Evolutionary conservation across 2,888 invertebrate genomes (phyloP).

Genomic region (Phyllotreta cruciferae): DNA sequence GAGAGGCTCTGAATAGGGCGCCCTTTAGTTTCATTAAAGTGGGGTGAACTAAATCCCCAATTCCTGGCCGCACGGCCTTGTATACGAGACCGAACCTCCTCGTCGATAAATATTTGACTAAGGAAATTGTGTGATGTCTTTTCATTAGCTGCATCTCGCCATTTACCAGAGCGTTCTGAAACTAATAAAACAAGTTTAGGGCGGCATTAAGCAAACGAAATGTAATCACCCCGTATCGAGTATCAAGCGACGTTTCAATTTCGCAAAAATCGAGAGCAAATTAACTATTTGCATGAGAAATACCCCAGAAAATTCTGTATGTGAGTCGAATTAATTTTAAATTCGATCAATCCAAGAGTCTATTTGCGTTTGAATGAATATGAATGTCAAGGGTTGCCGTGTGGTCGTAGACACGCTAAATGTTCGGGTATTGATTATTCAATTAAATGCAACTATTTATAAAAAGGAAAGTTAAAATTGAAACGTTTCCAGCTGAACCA

Average conservation of each 20-base stretch:
- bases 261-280: too few species aligned
- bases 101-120: constrained; percentile 43
- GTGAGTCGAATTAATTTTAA: too few species aligned
- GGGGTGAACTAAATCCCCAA: too few species aligned
- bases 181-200: constrained; percentile 31
- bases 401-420: not conserved
- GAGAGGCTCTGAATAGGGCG: too few species aligned
- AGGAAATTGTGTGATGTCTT: constrained; percentile 45
- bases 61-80: not conserved
- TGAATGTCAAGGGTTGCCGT: constrained; percentile 24
- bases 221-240: constrained; percentile 4
- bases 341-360: not conserved
- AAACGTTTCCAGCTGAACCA: too few species aligned
- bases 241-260: not conserved
- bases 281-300: too few species aligned
- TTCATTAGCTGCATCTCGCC: constrained; percentile 38
- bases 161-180: constrained; percentile 28
- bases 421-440: too few species aligned
- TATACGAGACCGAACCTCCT: constrained; percentile 18
- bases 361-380: constrained; percentile 27
- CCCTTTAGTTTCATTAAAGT: too few species aligned
- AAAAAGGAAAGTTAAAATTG: too few species aligned
- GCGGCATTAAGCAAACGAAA: constrained; percentile 19
- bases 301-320: too few species aligned
- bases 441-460: too few species aligned